phyloP scores from a whole-genome alignment of 2,113 vertebrate species.

The Rhinoderma darwinii region DNA sequence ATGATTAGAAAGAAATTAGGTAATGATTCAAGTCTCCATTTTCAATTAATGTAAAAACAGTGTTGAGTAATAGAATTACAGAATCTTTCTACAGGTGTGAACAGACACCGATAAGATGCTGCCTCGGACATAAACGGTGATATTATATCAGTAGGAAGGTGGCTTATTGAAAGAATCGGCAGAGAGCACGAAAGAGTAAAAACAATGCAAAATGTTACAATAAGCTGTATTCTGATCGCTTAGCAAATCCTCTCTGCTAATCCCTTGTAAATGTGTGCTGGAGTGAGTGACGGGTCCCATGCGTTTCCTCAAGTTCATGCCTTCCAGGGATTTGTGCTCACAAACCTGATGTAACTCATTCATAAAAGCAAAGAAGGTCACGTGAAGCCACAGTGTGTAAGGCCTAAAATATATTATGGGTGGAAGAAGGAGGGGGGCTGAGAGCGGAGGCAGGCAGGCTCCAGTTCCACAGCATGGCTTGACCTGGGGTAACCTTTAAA shows the following conservation, averaged over 20 bases:
- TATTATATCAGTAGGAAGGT: neutral
- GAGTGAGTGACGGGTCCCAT: constrained; percentile 48
- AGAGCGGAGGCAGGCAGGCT: neutral
- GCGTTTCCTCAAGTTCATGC: constrained; percentile 60
- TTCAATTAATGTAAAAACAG: neutral
- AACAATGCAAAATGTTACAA: constrained; percentile 22
- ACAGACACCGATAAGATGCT: neutral
- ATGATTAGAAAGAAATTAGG: neutral
- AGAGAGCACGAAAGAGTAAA: neutral
- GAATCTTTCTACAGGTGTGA: neutral
- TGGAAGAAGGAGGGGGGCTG: accelerated
- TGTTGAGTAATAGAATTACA: neutral
- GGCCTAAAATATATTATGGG: neutral
- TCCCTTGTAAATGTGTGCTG: constrained; percentile 54
- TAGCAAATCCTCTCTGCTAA: constrained; percentile 62
- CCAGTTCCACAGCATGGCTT: constrained; percentile 13
- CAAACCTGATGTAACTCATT: constrained; percentile 56
- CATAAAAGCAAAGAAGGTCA: constrained; percentile 50
- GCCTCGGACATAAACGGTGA: neutral
- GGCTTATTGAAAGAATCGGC: neutral
- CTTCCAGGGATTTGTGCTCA: constrained; percentile 69
- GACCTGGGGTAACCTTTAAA: accelerated
- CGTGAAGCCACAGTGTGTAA: neutral
- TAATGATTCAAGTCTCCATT: neutral
- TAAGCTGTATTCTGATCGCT: constrained; percentile 29